A percentile compares a stretch with the other conserved stretches of the same genome.
phyloP scores from a whole-genome alignment of 2,888 invertebrate species.

The Metellina segmentata region DNA sequence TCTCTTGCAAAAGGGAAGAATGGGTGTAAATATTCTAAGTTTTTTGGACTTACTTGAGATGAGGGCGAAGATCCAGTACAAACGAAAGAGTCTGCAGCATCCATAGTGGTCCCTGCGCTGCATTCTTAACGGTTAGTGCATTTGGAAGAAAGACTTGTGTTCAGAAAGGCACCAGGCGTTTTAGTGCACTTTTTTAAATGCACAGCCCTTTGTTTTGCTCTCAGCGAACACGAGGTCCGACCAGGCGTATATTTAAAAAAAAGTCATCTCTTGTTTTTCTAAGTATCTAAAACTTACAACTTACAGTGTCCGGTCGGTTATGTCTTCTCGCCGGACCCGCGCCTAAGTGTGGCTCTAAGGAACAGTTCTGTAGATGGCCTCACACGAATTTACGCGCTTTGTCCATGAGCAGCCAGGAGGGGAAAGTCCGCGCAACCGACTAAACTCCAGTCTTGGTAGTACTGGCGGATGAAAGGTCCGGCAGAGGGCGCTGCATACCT shows the following conservation, averaged over 20 bases:
- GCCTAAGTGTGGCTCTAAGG: not conserved
- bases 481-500: conserved; percentile 65
- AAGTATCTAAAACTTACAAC: conserved; percentile 36
- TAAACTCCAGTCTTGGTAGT: conserved; percentile 53
- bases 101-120: conserved; percentile 44
- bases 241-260: not conserved
- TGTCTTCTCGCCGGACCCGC: not conserved
- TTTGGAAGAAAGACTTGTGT: conserved; percentile 20
- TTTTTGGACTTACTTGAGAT: conserved; percentile 63
- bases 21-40: not conserved
- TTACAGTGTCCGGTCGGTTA: conserved; percentile 29
- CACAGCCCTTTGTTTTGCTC: conserved; percentile 14
- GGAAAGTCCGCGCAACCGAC: conserved; percentile 49
- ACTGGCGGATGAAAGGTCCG: conserved; percentile 26
- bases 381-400: conserved; percentile 3
- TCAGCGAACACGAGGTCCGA: conserved; percentile 61
- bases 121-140: conserved; percentile 60
- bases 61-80: conserved; percentile 70
- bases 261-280: conserved; percentile 35
- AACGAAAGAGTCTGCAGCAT: conserved; percentile 55
- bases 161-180: conserved; percentile 31
- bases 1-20: not conserved
- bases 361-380: not conserved
- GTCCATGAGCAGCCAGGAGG: not conserved
- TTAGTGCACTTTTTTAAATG: not conserved